Percentiles rank a stretch among this genome's conserved stretches.
phyloP scores from a whole-genome alignment of 37 sponge, comb jelly and placozoan genomes.

The Cliona cf. orientalis region DNA sequence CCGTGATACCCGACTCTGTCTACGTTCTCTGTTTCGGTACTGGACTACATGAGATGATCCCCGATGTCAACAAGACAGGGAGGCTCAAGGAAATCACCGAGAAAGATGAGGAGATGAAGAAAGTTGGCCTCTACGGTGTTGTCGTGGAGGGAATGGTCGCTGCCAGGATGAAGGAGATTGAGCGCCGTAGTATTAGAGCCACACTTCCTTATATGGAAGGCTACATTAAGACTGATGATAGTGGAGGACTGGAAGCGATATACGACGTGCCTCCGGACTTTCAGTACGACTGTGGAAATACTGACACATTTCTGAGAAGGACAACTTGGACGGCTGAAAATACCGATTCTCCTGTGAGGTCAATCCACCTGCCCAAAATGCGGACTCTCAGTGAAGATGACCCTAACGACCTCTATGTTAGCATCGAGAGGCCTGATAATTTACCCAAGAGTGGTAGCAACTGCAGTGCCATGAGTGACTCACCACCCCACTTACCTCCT shows the following conservation, averaged over 20 bases:
- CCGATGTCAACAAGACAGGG: not conserved
- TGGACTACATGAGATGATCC: slow-evolving; percentile 22
- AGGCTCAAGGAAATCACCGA: not conserved
- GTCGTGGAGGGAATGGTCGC: slow-evolving; percentile 38
- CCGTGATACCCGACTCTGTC: not conserved
- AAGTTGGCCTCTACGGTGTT: slow-evolving; percentile 41
- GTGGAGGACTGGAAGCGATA: not conserved
- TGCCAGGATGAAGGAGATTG: slow-evolving; percentile 10
- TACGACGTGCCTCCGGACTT: slow-evolving; percentile 18
- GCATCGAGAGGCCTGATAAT: no score
- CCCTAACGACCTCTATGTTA: not conserved
- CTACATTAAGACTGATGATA: not conserved
- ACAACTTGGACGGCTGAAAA: slow-evolving; percentile 17
- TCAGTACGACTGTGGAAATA: not conserved
- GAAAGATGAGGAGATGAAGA: not conserved
- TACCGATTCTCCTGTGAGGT: not conserved
- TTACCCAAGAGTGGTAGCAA: no score
- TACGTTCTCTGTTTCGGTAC: slow-evolving; percentile 49
- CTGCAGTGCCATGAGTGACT: not conserved
- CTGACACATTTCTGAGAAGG: not conserved
- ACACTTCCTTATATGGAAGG: slow-evolving; percentile 28
- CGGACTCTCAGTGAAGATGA: not conserved
- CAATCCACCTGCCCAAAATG: no score
- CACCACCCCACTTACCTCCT: not conserved
- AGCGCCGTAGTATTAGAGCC: slow-evolving; percentile 19